Evolutionary conservation across 1,140 invertebrate species (phyloP), one percentile per base, ranked within the genome.

Genomic region (Cepaea nemoralis): DNA sequence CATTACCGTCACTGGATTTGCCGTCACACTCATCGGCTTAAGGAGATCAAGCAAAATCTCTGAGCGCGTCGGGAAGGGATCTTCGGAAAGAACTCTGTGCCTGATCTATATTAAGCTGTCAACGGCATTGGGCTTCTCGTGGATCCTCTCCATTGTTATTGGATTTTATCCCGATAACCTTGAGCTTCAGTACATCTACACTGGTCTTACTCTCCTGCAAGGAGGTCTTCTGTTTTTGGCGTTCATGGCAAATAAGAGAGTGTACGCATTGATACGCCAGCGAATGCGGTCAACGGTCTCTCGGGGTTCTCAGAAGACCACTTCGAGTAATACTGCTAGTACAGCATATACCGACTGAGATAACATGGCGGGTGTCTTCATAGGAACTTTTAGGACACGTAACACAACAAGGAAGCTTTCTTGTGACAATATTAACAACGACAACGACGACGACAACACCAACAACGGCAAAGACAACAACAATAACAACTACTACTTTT

Each of bases 21-120:
- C 31, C 8, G 24, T 71, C 8, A 71, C 69, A 14, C 35, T 71
- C 35, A 22, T 71, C 22, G 37, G 37, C 35, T 8, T 71, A 6
- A 16, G 40, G 19, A 39, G 24, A 71, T 24, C 69, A 27, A 39
- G 35, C 14, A 71, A 71, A 37, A 45, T 45, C 22, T 71, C 69
- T 14, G 69, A 71, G 40, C 39, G 40, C 8, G 40, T 71, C 24
- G 2, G 69, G 22, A 71, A 71, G 19, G 19, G 6, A 19, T n/a
- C 37, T 6, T 39, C 69, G 1, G 2, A 71, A 6, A 39, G 69
- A 71, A 24, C n/a, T 22, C 19, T 1, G 1, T 71, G 69, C n/a
- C 2, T 71, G 37, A 39, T 71, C 35, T 71, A 40, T 22, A 24
- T 71, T 5, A 71, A 71, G 37, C 69, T 71, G 1, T 71, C 69